Percentiles rank a stretch among this genome's conserved stretches.
Conservation (phyloP, 2,113 vertebrate species). For the Aramus guarauna region DNA sequence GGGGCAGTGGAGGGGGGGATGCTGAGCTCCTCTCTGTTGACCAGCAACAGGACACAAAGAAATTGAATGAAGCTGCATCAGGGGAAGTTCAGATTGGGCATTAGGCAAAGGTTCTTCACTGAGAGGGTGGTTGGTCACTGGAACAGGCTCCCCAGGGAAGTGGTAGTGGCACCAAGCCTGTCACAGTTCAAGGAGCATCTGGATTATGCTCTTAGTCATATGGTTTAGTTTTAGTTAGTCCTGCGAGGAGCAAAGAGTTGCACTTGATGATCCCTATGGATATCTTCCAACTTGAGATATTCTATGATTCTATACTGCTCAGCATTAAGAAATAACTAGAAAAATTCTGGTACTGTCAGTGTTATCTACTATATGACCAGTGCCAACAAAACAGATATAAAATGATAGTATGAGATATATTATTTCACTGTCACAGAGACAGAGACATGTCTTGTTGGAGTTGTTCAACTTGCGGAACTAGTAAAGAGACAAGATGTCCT, state of each 20-base stretch:
- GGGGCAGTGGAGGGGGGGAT: accelerated
- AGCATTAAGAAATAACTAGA: neutral
- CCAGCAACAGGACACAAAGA: accelerated
- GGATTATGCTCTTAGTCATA: neutral
- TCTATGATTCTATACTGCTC: neutral
- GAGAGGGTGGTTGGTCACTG: neutral
- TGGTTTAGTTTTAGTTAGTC: neutral
- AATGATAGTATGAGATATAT: neutral
- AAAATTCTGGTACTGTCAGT: neutral
- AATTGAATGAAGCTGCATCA: neutral
- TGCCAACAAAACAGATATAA: neutral
- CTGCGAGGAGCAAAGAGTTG: neutral
- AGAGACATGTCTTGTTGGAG: neutral
- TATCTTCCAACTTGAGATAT: neutral
- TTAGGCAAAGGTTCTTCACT: neutral
- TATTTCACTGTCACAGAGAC: neutral
- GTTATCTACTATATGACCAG: neutral
- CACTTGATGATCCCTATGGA: no score
- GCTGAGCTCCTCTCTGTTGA: neutral
- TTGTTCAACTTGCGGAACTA: neutral
- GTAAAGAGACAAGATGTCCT: neutral
- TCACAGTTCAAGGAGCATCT: neutral
- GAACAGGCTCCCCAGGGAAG: no score
- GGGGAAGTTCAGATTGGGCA: neutral
- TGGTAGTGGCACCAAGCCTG: neutral